A percentile compares a stretch with the other conserved stretches of the same genome.
Conservation (phyloP, 2,113 vertebrate species). For the Atlantisia rogersi region DNA sequence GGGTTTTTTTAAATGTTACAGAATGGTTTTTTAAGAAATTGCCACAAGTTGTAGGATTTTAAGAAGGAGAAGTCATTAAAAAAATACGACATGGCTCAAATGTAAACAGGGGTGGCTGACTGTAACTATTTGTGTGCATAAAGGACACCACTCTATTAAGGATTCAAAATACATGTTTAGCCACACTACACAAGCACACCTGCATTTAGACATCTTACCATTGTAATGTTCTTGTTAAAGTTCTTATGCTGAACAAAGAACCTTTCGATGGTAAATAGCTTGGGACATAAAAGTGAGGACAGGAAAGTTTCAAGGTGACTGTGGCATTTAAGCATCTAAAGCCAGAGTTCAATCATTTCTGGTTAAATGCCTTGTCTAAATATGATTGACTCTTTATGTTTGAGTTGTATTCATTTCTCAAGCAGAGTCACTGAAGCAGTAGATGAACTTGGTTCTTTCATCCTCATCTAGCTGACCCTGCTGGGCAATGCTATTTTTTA, state of each 20-base stretch:
- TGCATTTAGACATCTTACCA: not conserved
- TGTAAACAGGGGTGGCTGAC: not conserved
- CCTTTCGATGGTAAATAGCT: not conserved
- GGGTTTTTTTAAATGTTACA: not conserved
- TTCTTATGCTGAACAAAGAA: not conserved
- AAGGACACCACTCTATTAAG: not conserved
- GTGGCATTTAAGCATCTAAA: not conserved
- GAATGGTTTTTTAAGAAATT: not conserved
- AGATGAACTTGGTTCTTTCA: not conserved
- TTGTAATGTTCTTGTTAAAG: not conserved
- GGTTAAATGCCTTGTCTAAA: not conserved
- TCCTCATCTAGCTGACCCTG: not conserved
- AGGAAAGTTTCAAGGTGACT: not conserved
- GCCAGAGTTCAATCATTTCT: not conserved
- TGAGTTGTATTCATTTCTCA: not conserved
- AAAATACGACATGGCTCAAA: not conserved
- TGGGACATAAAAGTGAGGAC: not conserved
- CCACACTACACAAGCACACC: not conserved
- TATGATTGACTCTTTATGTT: not conserved
- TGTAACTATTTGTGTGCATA: not conserved
- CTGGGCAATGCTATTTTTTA: rapidly evolving
- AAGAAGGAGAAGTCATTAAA: not conserved
- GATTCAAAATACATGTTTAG: not conserved
- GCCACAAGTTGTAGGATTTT: not conserved
- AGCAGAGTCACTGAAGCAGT: not conserved